These are phyloP conservation scores for Clangula hyemalis DNA, from an alignment of 2,797 vertebrate species.

Conservation along the genomic window DNA sequence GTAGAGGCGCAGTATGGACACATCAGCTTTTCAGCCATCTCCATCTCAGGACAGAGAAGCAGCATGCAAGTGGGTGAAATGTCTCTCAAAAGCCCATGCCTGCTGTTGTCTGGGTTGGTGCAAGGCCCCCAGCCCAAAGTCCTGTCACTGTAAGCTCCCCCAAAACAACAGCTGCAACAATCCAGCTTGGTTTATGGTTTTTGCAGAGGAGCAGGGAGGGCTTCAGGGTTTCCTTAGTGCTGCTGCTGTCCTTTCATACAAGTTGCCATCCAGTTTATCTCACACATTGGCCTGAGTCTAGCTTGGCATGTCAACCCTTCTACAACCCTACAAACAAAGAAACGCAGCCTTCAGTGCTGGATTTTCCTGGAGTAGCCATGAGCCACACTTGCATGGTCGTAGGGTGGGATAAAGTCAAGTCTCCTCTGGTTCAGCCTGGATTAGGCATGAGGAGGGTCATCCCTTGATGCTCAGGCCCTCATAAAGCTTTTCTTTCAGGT, in stretches of 20 bases:
- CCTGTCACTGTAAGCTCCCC: neutral
- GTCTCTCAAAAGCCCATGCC: neutral
- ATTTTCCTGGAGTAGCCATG: neutral
- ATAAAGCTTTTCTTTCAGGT: neutral
- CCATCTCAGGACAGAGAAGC: neutral
- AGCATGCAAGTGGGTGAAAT: fast-evolving
- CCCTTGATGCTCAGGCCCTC: neutral
- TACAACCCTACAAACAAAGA: neutral
- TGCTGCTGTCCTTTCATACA: neutral
- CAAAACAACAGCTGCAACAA: fast-evolving
- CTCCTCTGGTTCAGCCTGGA: neutral
- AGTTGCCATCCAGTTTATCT: neutral
- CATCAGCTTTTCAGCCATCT: neutral
- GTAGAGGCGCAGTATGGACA: neutral
- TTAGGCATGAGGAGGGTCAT: neutral
- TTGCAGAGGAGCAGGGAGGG: neutral
- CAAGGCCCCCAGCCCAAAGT: neutral
- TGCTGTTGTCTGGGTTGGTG: neutral
- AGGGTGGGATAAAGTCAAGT: neutral
- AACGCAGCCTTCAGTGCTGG: neutral
- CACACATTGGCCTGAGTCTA: neutral
- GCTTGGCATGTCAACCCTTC: neutral
- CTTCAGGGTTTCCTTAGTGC: neutral
- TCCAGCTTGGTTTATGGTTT: neutral
- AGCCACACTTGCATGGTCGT: too few species aligned